These are phyloP conservation scores for Pachydiplax longipennis DNA, from an alignment of 2,888 invertebrate species.

Conservation along the genomic window DNA sequence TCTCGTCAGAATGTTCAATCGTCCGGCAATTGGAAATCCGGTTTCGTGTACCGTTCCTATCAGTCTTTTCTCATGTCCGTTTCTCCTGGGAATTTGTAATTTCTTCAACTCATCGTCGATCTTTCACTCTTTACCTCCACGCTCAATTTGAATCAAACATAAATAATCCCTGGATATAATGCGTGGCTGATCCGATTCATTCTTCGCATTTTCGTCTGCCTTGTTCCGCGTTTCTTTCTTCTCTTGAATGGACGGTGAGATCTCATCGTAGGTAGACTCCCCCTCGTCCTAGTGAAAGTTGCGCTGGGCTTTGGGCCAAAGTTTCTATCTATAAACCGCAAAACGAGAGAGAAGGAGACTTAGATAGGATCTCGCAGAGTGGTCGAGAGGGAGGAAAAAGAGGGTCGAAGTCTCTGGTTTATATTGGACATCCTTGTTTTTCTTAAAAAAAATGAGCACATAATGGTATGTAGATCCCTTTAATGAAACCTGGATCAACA, in stretches of 20 bases:
- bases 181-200: no score
- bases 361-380: background rate
- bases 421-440: background rate
- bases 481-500: background rate
- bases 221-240: no score
- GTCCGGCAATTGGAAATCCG: no score
- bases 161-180: no score
- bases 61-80: no score
- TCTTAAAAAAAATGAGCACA: background rate
- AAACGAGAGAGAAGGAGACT: background rate
- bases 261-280: background rate
- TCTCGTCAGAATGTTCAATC: no score
- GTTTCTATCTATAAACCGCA: background rate
- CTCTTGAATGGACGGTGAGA: background rate
- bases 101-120: no score
- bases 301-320: background rate
- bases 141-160: no score
- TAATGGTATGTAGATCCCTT: background rate
- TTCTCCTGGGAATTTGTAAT: no score
- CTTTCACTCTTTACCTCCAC: no score
- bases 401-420: background rate
- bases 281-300: background rate
- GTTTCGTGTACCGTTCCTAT: no score
- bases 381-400: background rate
- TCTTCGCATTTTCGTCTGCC: no score